Percentiles rank a stretch among this genome's conserved stretches.
These are phyloP conservation scores for Invenusta paracnida DNA, from an alignment of 2,888 invertebrate genomes.

Conservation along the genomic window DNA sequence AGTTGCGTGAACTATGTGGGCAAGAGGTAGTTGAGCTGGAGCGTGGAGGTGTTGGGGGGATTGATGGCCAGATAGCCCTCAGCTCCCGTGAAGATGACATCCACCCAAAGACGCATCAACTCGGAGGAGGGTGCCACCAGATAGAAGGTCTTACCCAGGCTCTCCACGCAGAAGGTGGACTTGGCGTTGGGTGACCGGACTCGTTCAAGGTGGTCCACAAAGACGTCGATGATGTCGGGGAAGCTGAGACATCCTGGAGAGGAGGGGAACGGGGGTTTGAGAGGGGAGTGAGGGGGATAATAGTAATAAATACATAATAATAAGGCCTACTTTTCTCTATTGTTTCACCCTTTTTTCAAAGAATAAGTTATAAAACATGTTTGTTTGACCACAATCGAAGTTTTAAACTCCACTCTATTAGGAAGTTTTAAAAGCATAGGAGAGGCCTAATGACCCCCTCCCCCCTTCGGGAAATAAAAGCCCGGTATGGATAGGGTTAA, in stretches of 20 bases:
- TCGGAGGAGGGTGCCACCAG: conserved; percentile 88
- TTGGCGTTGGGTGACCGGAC: conserved; percentile 84
- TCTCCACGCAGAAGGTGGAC: conserved; percentile 88
- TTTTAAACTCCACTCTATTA: no score
- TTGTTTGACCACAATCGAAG: no score
- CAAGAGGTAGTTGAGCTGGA: neutral
- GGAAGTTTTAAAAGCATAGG: no score
- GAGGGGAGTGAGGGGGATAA: no score
- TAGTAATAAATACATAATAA: neutral
- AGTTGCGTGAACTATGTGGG: neutral
- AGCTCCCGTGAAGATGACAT: conserved; percentile 85
- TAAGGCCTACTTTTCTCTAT: no score
- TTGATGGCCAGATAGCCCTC: conserved; percentile 71
- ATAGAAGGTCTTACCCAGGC: conserved; percentile 79
- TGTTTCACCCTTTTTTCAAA: no score
- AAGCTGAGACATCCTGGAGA: conserved; percentile 53
- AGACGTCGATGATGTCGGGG: conserved; percentile 91
- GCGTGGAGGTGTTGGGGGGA: neutral
- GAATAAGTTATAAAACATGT: neutral
- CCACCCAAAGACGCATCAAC: conserved; percentile 92
- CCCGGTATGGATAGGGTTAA: no score
- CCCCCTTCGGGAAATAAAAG: no score
- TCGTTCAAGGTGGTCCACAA: conserved; percentile 85
- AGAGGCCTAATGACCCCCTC: no score
- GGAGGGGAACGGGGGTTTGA: no score